Conservation (phyloP, 2,888 invertebrate species). For the Tetragonisca angustula region DNA sequence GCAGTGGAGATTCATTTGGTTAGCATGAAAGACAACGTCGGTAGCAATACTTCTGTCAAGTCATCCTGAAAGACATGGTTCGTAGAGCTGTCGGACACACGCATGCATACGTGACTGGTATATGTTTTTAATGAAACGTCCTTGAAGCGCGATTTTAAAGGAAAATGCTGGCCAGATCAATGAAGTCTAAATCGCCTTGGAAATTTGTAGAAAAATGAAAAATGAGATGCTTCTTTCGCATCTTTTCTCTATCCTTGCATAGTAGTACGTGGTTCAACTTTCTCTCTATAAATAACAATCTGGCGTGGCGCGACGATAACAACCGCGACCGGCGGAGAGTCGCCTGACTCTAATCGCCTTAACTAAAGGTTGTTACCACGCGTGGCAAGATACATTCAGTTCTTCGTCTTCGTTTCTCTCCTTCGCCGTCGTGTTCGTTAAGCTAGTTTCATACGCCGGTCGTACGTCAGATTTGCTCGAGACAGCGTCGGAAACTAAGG, state of each 20-base stretch:
- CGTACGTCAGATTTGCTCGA: background rate
- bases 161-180: background rate
- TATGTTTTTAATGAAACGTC: background rate
- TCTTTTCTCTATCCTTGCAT: conserved; percentile 23
- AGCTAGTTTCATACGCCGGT: background rate
- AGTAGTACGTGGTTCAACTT: conserved; percentile 63
- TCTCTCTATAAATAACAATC: conserved; percentile 77
- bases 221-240: background rate
- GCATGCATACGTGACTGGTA: no score
- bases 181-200: conserved; percentile 15
- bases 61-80: background rate
- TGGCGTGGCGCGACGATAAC: conserved; percentile 63
- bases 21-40: background rate
- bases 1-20: background rate
- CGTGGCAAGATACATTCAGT: conserved; percentile 49
- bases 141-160: background rate
- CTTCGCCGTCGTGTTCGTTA: conserved; percentile 9
- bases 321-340: conserved; percentile 54
- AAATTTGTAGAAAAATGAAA: conserved; percentile 21
- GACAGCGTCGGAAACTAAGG: background rate
- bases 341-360: conserved; percentile 69
- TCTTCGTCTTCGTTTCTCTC: conserved; percentile 25
- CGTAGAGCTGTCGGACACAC: no score
- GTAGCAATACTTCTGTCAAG: background rate
- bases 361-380: conserved; percentile 71